phyloP scores from a whole-genome alignment of 53 echinoderm and acorn worm species.

The Henricia sp. region DNA sequence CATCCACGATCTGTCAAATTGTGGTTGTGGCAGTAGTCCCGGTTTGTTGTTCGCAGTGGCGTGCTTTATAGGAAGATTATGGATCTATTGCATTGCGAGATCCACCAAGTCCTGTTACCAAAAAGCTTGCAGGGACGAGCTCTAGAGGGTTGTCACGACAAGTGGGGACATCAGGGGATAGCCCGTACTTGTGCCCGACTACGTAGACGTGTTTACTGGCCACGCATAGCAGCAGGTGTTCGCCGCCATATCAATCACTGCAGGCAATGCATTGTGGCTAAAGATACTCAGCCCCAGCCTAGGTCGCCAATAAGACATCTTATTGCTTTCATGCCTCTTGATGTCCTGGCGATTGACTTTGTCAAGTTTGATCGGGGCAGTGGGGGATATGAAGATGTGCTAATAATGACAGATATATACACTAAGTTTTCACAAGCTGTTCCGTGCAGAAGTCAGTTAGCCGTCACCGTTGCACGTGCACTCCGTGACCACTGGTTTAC shows the following conservation, averaged over 20 bases:
- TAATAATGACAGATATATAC: conserved; percentile 65
- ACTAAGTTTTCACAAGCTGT: conserved; percentile 73
- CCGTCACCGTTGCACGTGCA: conserved; percentile 69
- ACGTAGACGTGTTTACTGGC: conserved; percentile 71
- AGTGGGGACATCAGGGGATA: conserved; percentile 64
- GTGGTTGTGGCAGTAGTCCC: background rate
- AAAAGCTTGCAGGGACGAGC: conserved; percentile 17
- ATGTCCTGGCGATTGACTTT: conserved; percentile 69
- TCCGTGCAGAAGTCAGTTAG: conserved; percentile 70
- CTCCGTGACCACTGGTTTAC: conserved; percentile 76
- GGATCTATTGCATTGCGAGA: conserved; percentile 9
- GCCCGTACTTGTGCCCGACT: conserved; percentile 48
- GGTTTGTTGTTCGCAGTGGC: background rate
- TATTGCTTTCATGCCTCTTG: conserved; percentile 60
- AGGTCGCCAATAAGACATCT: conserved; percentile 50
- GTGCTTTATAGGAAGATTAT: background rate
- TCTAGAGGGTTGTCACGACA: conserved; percentile 65
- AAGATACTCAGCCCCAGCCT: conserved; percentile 49
- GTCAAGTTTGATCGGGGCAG: conserved; percentile 37
- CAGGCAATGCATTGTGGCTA: conserved; percentile 57
- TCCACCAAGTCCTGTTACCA: conserved; percentile 66
- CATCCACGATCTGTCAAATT: background rate
- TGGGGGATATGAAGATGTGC: conserved; percentile 59
- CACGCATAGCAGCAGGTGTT: conserved; percentile 56
- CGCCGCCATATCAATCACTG: conserved; percentile 49